Evolutionary conservation across 2,888 invertebrate species (phyloP), one percentile per base, ranked within the genome.

Genomic region (Argyresthia albistria): DNA sequence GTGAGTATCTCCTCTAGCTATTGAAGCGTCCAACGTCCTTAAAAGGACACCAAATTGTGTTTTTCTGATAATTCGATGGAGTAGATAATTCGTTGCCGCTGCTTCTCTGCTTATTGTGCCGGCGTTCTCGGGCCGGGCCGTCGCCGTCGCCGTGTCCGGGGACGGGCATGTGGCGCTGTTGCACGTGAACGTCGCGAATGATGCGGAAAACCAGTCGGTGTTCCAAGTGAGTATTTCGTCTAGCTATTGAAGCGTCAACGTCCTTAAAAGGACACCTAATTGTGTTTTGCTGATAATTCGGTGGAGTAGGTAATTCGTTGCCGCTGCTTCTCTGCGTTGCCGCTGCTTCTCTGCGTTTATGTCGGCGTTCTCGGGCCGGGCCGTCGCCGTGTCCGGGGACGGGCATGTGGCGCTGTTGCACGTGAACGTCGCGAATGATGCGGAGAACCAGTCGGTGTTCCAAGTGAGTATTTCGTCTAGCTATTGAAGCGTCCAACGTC

Each of bases 61-160:
- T n/a, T n/a, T n/a, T n/a, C n/a, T n/a, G n/a, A n/a, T n/a, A n/a
- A n/a, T n/a, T n/a, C n/a, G n/a, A n/a, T n/a, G n/a, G n/a, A n/a
- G 65, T 58, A 4, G 25, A 25, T 25, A 25, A 25, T 25, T 71
- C 80, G 0, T 80, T 83, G 1, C 98, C 98, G 0, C 88, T 95
- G 53, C 91, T 97, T 58, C 84, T 98, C 9, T 91, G 96, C 70
- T 98, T n/a, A n/a, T 98, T 80, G 73, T 98, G 57, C 97, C 97
- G 0, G 94, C 95, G 0, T 94, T 95, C 70, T 94, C 96, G 0
- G 96, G 96, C 0, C 89, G 96, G 42, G 89, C 98, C 35, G 95
- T 95, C 1, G 36, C 36, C 8, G n/a, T 25, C 3, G 94, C 97
- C 0, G 92, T 97, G 1, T 95, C 97, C 0, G 93, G 95, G 55